Evolutionary conservation across 1,140 invertebrate genomes (phyloP).

Genomic region (Trinorchestia longiramus): DNA sequence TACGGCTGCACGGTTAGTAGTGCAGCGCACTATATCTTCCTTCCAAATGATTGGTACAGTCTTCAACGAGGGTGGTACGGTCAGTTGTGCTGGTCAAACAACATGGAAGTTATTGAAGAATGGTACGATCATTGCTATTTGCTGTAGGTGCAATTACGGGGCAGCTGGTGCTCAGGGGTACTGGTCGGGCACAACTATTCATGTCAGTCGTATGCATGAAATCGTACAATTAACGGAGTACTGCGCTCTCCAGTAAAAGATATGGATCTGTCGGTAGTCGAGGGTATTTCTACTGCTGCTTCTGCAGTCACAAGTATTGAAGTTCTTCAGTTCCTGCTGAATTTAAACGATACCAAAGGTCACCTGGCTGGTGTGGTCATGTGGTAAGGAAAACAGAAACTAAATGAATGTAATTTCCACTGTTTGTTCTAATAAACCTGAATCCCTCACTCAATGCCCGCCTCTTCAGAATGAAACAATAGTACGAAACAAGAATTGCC

Average conservation of each 20-base stretch:
- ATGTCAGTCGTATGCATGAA: not conserved
- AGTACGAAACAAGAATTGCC: no score
- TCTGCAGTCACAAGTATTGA: no score
- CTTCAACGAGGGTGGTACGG: not conserved
- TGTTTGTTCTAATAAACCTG: not conserved
- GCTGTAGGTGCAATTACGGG: no score
- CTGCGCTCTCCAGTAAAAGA: not conserved
- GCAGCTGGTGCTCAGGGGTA: no score
- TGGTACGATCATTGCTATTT: no score
- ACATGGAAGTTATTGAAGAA: no score
- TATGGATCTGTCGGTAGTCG: not conserved
- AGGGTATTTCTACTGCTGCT: no score
- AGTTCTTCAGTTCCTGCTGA: no score
- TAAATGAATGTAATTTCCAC: not conserved
- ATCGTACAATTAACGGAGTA: not conserved
- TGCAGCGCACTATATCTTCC: not conserved
- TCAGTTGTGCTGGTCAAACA: not conserved
- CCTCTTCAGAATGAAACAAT: no score
- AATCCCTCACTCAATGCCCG: no score
- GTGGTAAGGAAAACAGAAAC: not conserved
- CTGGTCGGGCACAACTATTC: not conserved
- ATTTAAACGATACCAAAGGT: no score
- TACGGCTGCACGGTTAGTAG: conserved; percentile 91
- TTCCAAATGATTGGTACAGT: not conserved
- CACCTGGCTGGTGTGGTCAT: no score